Percentiles rank a stretch among this genome's conserved stretches.
Conservation (phyloP, 1,140 invertebrate species). For the Theocolax elegans region DNA sequence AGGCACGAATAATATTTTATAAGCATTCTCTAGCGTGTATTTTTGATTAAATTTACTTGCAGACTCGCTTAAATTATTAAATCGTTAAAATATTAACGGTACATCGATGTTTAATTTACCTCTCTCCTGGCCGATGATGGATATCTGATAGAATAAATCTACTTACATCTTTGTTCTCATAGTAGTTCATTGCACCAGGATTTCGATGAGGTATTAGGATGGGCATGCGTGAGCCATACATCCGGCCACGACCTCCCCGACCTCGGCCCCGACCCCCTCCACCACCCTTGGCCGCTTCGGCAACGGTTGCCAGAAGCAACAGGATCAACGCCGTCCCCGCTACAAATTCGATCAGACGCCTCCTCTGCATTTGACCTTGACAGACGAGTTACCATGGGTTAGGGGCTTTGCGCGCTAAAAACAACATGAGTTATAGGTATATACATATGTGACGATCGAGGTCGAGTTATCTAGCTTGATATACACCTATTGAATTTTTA, state of each 20-base stretch:
- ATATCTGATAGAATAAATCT: too few relatives aligned
- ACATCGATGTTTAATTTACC: too few relatives aligned
- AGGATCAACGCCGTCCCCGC: slow-evolving; percentile 6
- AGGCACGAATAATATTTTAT: too few relatives aligned
- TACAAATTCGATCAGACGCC: slow-evolving; percentile 1
- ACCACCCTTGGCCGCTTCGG: slow-evolving; percentile 55
- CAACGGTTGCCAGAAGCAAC: background rate
- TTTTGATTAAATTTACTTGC: too few relatives aligned
- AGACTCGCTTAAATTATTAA: too few relatives aligned
- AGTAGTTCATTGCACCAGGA: slow-evolving; percentile 75
- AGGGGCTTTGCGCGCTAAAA: too few relatives aligned
- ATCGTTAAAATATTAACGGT: too few relatives aligned
- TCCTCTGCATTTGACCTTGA: slow-evolving; percentile 37
- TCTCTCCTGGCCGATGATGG: too few relatives aligned
- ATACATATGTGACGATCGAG: background rate
- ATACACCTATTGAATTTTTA: too few relatives aligned
- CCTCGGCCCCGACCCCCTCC: slow-evolving; percentile 56
- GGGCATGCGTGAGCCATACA: slow-evolving; percentile 69
- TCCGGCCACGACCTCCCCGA: slow-evolving; percentile 61
- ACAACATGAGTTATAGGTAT: too few relatives aligned
- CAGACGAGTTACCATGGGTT: background rate
- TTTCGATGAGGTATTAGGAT: slow-evolving; percentile 75
- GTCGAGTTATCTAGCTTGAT: too few relatives aligned
- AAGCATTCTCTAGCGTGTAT: too few relatives aligned
- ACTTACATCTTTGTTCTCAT: slow-evolving; percentile 80